Percentiles rank a stretch among this genome's conserved stretches.
Conservation (phyloP, 1,140 invertebrate species). For the Drosophila subpulchrella region DNA sequence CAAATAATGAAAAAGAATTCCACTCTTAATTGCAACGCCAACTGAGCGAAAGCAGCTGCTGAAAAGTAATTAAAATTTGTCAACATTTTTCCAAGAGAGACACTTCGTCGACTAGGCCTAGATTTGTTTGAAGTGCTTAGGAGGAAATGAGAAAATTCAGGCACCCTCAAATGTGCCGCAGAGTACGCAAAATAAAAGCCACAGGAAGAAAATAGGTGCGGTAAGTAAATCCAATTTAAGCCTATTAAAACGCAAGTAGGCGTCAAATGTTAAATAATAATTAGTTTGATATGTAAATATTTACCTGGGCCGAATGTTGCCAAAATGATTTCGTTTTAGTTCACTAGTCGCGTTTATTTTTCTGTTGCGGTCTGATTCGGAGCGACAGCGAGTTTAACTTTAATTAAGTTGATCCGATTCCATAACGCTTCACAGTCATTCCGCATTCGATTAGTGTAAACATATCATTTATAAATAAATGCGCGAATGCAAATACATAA, state of each 20-base stretch:
- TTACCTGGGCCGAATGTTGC: constrained; percentile 10
- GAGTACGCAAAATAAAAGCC: background rate
- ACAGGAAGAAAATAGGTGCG: constrained; percentile 28
- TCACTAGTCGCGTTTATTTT: constrained; percentile 19
- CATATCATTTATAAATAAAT: constrained; percentile 41
- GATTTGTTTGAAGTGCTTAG: constrained; percentile 11
- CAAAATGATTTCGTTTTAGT: constrained; percentile 38
- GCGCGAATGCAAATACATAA: constrained; percentile 8
- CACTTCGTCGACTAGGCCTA: constrained; percentile 23
- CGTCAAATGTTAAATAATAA: constrained; percentile 63
- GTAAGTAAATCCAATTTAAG: constrained; percentile 32
- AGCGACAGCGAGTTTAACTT: constrained; percentile 6
- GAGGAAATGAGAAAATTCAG: constrained; percentile 1
- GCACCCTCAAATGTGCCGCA: constrained; percentile 23
- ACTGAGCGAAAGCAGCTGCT: constrained; percentile 58
- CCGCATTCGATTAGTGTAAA: constrained; percentile 24
- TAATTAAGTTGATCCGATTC: constrained; percentile 41
- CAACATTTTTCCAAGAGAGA: constrained; percentile 59
- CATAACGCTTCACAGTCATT: constrained; percentile 18
- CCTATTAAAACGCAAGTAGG: constrained; percentile 39
- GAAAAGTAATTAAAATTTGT: constrained; percentile 81
- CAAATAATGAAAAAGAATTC: constrained; percentile 77
- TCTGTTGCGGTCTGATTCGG: constrained; percentile 13
- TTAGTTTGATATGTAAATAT: constrained; percentile 44
- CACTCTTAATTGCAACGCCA: constrained; percentile 70